Base-by-base conservation (phyloP, 2,113 vertebrate species). In the Cinclus mexicanus region DNA sequence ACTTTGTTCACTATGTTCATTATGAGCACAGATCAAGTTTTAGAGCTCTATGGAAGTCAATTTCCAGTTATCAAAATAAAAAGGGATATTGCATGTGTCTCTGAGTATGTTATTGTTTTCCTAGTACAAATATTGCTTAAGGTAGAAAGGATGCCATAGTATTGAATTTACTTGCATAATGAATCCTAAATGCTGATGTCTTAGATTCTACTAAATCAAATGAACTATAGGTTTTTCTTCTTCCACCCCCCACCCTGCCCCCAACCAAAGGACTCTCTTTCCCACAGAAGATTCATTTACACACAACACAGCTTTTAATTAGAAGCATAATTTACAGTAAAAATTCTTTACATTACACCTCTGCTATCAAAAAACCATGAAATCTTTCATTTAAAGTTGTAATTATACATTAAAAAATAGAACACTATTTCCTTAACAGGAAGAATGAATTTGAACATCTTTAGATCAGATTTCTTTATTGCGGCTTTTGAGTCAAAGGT, bases 401-500 rank as follows among this genome's bases (percentile, higher is more conserved):
- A 97, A 98, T 97, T 97, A 96, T 64, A 97, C 97, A 97, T 97
- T 97, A 97, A 98, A 97, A 98, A 98, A 98, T 98, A 98, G 97
- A 98, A 97, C 96, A 97, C 97, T 98, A 97, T 98, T 97, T 97
- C 95, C 96, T 97, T 95, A 97, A 97, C 83, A 97, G 96, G 97
- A 97, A 97, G 96, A 97, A 97, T 95, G 97, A 97, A 97, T 97
- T 97, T 94, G 70, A 72, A 96, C 96, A 97, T 97, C 97, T 96
- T 93, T 92, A 94, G 60, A 90, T 93, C 97, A 95, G 94, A 93
- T 97, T 97, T 97, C 96, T 95, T 96, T 96, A 97, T 96, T 97
- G 95, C 96, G 93, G 92, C 80, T 96, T 92, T 96, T 76, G 84
- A 98, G 98, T 99, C 98, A 99, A 98, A 99, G 99, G 98, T 99